A percentile compares a stretch with the other conserved stretches of the same genome.
Evolutionary conservation across 2,797 vertebrate genomes (phyloP).

Genomic region (Odontamblyopus rebecca): DNA sequence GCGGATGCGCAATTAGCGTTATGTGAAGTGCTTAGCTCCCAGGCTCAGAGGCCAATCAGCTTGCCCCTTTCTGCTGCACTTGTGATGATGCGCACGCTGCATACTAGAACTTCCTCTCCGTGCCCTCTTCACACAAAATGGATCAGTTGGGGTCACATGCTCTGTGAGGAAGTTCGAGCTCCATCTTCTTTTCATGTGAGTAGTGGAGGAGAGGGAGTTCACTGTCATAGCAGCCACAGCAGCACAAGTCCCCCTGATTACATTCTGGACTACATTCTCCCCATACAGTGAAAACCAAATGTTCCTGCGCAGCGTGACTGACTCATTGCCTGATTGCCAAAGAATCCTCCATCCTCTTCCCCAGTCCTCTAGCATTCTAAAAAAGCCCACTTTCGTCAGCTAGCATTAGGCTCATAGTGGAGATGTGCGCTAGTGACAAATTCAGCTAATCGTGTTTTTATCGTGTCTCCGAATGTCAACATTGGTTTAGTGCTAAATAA

Average conservation of each 20-base stretch:
- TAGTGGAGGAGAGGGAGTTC: slow-evolving; percentile 70
- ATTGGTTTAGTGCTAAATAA: slow-evolving; percentile 18
- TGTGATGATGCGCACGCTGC: slow-evolving; percentile 59
- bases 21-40: slow-evolving; percentile 71
- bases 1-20: slow-evolving; percentile 78
- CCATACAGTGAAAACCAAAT: slow-evolving; percentile 70
- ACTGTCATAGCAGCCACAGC: slow-evolving; percentile 66
- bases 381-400: slow-evolving; percentile 41
- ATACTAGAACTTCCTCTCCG: slow-evolving; percentile 64
- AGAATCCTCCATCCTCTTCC: slow-evolving; percentile 26
- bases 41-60: slow-evolving; percentile 71
- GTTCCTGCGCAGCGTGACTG: slow-evolving; percentile 71
- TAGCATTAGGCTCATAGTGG: slow-evolving; percentile 30
- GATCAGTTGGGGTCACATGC: slow-evolving; percentile 63
- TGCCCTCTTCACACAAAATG: slow-evolving; percentile 55
- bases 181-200: slow-evolving; percentile 62
- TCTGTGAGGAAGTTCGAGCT: slow-evolving; percentile 53
- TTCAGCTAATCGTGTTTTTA: slow-evolving; percentile 16
- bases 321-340: slow-evolving; percentile 74
- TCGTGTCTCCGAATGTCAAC: slow-evolving; percentile 4
- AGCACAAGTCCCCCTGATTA: slow-evolving; percentile 78
- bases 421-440: slow-evolving; percentile 29
- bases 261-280: slow-evolving; percentile 71
- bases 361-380: slow-evolving; percentile 28
- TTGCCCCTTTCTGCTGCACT: slow-evolving; percentile 60